Base-by-base conservation (phyloP, 37 sponge, comb jelly and placozoan genomes). In the Chondrosia reniformis region DNA sequence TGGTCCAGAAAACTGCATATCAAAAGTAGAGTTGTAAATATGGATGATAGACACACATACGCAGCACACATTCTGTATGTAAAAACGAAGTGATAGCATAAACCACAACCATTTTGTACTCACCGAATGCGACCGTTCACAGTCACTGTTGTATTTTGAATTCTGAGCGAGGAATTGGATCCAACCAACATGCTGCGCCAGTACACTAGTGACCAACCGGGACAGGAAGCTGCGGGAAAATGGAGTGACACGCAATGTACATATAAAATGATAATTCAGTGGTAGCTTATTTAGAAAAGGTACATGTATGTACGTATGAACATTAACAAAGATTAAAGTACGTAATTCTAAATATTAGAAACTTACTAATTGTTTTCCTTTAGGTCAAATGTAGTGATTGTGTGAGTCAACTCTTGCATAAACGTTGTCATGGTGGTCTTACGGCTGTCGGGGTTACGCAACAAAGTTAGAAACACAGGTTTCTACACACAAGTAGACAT, bases 151-250 rank as follows among this genome's bases (percentile, higher is more conserved):
- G n/a, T 24, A 56, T 56, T 28, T 6, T 56, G 58, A 3, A 24
- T 28, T 56, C 27, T 41, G 33, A 36, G 46, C 58, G 38, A 84
- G 84, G 19, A 89, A 82, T 54, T 69, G 84, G 25, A 91, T 39
- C 92, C 92, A 91, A 27, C 87, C 92, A 1, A 84, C 39, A 55
- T 91, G 92, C 45, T 91, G 85, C n/a, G 77, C 45, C n/a, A 91
- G 84, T 0, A 91, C 88, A 45, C 84, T 66, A 0, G 92, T 91
- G 7, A 91, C 57, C 34, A 91, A 56, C 4, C 81, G 52, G 41
- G 88, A 87, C 44, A 91, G 64, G 76, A 91, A 91, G 63, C 92
- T 91, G 67, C 4, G 74, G 40, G 43, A 1, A 67, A 49, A 66
- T 0, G 33, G 63, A 0, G 58, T 39, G 45, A 4, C 10, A 49